Evolutionary conservation across 2,888 invertebrate genomes (phyloP), one percentile per base, ranked within the genome.

Genomic region (Spialia ferax): DNA sequence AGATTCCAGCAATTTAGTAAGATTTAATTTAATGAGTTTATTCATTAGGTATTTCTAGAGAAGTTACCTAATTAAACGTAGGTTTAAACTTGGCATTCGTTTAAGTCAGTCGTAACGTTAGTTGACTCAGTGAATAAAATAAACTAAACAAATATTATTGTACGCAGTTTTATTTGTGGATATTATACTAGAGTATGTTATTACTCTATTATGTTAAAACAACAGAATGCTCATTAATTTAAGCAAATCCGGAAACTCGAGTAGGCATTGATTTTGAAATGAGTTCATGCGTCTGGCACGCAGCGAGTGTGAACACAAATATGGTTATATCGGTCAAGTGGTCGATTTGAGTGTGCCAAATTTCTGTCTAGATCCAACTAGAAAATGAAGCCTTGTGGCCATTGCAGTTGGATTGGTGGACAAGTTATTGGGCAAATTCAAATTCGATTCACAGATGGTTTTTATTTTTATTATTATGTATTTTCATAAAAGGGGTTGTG

Each of bases 251-350:
- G 23, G 13, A 22, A 50, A 50, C 1, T 11, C 22, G 11, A 50
- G 22, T 10, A 22, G 22, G 11, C 50, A 22, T 15, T 18, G 26
- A 54, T 54, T 59, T 23, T 20, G 45, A 59, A 59, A 59, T 45
- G 42, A 45, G 59, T 32, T 32, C 32, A 32, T 1, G 7, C 32
- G 32, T 32, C 32, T 32, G 32, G 32, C 32, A 32, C 32, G 32
- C 32, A 32, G 32, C 7, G 32, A 32, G n/a, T 26, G 32, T 45
- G n/a, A 18, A 42, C 11, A 60, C 59, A 15, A 15, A 60, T 15
- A 60, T 26, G 59, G 59, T 0, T 26, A 60, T 45, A 60, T 60
- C 26, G 26, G 60, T 60, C 45, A 60, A 60, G 45, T 11, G 26
- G 45, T 45, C 15, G 15, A 29, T 60, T 45, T 60, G 26, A 45